These are phyloP conservation scores for Gymnocheta viridis DNA, from an alignment of 2,888 invertebrate genomes.

Conservation along the genomic window DNA sequence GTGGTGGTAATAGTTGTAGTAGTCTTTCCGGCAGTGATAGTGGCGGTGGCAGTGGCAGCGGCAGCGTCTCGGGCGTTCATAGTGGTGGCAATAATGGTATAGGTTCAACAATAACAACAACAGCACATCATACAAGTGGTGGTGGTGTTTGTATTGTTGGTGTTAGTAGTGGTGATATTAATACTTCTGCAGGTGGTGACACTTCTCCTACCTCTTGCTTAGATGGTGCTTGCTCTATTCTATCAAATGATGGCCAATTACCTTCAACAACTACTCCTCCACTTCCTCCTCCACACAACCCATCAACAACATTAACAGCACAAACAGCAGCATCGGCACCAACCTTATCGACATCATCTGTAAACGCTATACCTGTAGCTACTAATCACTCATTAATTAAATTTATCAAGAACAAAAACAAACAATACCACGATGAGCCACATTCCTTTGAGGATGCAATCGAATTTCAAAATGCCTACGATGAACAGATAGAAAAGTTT, in stretches of 20 bases:
- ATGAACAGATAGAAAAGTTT: slow-evolving; percentile 84
- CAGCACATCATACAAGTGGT: slow-evolving; percentile 61
- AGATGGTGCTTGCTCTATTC: slow-evolving; percentile 62
- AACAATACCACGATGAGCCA: slow-evolving; percentile 75
- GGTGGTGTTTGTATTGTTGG: slow-evolving; percentile 40
- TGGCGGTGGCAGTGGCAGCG: slow-evolving; percentile 42
- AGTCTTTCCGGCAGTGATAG: slow-evolving; percentile 32
- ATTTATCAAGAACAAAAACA: slow-evolving; percentile 74
- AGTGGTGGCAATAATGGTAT: slow-evolving; percentile 64
- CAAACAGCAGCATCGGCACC: slow-evolving; percentile 51
- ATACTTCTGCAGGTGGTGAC: slow-evolving; percentile 47
- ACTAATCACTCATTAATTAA: slow-evolving; percentile 67
- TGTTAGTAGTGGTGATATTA: slow-evolving; percentile 44
- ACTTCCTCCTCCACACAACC: slow-evolving; percentile 39
- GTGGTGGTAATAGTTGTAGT: slow-evolving; percentile 62
- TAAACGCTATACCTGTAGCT: slow-evolving; percentile 50
- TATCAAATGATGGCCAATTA: slow-evolving; percentile 58
- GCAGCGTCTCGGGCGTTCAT: slow-evolving; percentile 37
- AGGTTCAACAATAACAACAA: slow-evolving; percentile 63
- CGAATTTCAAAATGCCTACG: slow-evolving; percentile 75
- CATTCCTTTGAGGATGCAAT: slow-evolving; percentile 76
- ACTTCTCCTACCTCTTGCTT: slow-evolving; percentile 30
- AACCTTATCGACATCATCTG: slow-evolving; percentile 40
- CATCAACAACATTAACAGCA: slow-evolving; percentile 48
- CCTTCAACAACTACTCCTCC: slow-evolving; percentile 31